phyloP scores from a whole-genome alignment of 2,797 vertebrate species.

The Leucoraja ocellata region DNA sequence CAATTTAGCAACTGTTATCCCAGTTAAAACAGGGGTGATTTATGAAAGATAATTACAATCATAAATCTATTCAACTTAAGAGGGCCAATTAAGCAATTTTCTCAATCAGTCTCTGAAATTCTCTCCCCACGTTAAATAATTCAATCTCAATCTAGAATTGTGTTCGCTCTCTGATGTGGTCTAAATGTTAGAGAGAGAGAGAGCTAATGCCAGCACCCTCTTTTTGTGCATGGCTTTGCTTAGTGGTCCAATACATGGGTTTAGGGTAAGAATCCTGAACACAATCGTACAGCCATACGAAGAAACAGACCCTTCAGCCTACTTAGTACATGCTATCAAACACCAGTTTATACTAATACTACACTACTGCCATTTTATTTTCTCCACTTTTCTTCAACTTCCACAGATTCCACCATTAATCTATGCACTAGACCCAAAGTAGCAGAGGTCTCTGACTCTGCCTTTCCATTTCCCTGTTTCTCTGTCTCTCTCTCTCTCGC shows the following conservation, averaged over 20 bases:
- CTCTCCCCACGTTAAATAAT: background rate
- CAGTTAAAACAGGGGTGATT: background rate
- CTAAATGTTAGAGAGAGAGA: background rate
- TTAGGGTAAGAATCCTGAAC: background rate
- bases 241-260: background rate
- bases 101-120: background rate
- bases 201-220: background rate
- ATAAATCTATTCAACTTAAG: constrained; percentile 32
- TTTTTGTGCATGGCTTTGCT: background rate
- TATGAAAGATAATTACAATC: constrained; percentile 26
- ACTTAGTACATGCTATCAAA: no score
- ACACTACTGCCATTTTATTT: no score
- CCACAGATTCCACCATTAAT: no score
- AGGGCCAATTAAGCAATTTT: constrained; percentile 6
- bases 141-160: background rate
- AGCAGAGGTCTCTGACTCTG: no score
- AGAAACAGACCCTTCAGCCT: no score
- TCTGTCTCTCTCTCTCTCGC: no score
- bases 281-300: no score
- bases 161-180: background rate
- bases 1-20: constrained; percentile 27
- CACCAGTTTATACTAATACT: no score
- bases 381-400: no score
- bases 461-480: no score
- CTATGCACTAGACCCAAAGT: no score